Conservation (phyloP, 2,113 vertebrate species). For the human region GRCh38 chr11:100169501-100170000, state of each 20-base stretch:
- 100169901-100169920: background rate
- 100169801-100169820: background rate
- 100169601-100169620: background rate
- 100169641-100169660: background rate
- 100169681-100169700: background rate
- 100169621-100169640: background rate
- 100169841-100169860: fast-evolving
- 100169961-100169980: background rate
- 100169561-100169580: background rate
- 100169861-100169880: background rate
- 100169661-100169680: background rate
- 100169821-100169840: background rate
- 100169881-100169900: background rate
- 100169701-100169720: background rate
- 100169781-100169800: background rate
- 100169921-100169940: background rate
- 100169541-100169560: background rate
- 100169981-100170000: background rate
- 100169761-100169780: background rate
- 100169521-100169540: background rate
- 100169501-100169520: background rate
- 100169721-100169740: background rate
- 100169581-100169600: background rate
- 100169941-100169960: background rate
- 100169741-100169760: background rate